Percentiles rank a stretch among this genome's conserved stretches.
Evolutionary conservation across 1,140 invertebrate species (phyloP).

Genomic region (Leptopilina clavipes): DNA sequence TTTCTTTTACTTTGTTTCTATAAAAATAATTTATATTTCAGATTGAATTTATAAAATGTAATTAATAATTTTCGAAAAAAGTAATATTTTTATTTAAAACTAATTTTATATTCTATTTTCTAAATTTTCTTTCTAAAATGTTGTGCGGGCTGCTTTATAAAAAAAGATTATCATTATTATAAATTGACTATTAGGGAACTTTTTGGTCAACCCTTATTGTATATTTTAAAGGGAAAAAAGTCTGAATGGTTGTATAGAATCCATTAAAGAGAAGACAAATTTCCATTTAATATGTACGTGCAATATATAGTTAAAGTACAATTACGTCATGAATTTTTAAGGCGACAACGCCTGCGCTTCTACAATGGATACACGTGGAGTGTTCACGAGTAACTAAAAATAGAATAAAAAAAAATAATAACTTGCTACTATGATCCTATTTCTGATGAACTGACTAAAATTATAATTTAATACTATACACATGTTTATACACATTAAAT

Average conservation of each 20-base stretch:
- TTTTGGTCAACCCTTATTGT: background rate
- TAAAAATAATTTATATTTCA: no score
- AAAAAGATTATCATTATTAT: no score
- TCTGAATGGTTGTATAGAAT: background rate
- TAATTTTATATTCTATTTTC: no score
- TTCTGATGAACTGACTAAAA: slow-evolving; percentile 4
- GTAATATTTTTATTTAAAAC: no score
- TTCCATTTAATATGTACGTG: slow-evolving; percentile 2
- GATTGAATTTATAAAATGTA: no score
- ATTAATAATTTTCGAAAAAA: no score
- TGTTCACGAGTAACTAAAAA: background rate
- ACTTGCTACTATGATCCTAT: background rate
- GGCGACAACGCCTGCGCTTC: slow-evolving; percentile 4
- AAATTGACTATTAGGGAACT: no score
- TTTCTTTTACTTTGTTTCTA: no score
- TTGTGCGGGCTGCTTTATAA: no score
- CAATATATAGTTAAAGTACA: background rate
- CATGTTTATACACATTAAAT: background rate
- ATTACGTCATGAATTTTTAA: slow-evolving; percentile 27
- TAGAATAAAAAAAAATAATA: background rate
- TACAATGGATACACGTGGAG: slow-evolving; percentile 30
- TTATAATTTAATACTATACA: background rate
- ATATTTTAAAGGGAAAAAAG: background rate
- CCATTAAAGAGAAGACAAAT: background rate
- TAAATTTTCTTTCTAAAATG: no score